Conservation (phyloP, 2,113 vertebrate species). For the Lepidothrix coronata region DNA sequence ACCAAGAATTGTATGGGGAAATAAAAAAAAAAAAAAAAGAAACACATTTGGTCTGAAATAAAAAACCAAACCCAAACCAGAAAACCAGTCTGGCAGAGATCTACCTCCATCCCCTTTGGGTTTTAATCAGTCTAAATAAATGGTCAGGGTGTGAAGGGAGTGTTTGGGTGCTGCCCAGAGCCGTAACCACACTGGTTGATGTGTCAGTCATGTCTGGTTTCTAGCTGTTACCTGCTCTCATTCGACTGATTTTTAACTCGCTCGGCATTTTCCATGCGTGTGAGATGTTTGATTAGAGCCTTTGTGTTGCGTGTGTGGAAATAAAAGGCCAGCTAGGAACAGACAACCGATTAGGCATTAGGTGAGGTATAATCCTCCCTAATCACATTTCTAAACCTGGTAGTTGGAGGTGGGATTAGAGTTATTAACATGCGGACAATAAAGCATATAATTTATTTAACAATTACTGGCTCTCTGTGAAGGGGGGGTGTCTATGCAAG, state of each 20-base stretch:
- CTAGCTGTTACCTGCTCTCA: slow-evolving; percentile 28
- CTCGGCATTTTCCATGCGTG: background rate
- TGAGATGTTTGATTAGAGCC: slow-evolving; percentile 6
- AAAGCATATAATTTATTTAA: slow-evolving; percentile 66
- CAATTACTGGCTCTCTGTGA: slow-evolving; percentile 3
- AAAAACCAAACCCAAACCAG: background rate
- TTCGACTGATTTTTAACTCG: slow-evolving; percentile 1
- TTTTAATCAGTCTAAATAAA: background rate
- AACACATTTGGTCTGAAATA: background rate
- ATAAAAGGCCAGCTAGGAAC: slow-evolving; percentile 45
- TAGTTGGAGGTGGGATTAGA: slow-evolving; percentile 60
- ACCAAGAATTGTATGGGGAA: background rate
- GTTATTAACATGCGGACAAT: slow-evolving; percentile 52
- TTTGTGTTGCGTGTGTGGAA: slow-evolving; percentile 16
- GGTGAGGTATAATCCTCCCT: slow-evolving; percentile 64
- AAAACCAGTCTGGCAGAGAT: background rate
- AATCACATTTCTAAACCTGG: slow-evolving; percentile 48
- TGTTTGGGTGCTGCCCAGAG: background rate
- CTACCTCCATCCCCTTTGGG: background rate
- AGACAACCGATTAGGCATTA: slow-evolving; percentile 60
- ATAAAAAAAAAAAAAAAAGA: background rate
- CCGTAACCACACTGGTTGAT: background rate
- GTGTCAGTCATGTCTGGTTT: background rate
- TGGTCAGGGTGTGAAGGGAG: background rate
- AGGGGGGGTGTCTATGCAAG: background rate